Percentiles rank a stretch among this genome's conserved stretches.
Evolutionary conservation across 53 echinoderm and acorn worm species (phyloP).

Genomic region (Echinometra lucunter): DNA sequence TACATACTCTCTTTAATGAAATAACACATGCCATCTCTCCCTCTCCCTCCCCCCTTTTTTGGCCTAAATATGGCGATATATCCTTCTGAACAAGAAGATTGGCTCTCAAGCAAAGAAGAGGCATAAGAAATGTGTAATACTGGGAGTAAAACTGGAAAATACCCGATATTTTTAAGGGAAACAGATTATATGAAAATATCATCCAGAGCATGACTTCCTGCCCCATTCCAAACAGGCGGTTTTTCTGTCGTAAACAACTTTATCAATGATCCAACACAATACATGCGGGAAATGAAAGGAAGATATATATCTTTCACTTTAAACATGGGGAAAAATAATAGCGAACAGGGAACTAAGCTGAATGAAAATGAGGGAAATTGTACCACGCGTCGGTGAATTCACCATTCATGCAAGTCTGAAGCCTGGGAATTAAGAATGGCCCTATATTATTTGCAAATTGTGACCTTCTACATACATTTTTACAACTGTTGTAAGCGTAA

Average conservation of each 20-base stretch:
- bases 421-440: not conserved
- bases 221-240: not conserved
- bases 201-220: not conserved
- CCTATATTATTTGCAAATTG: not conserved
- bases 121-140: not conserved
- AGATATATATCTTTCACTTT: not conserved
- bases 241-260: constrained; percentile 1
- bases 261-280: constrained; percentile 11
- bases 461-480: not conserved
- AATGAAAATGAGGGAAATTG: not conserved
- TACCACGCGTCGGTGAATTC: not conserved
- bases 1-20: too few species aligned
- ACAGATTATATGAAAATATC: not conserved
- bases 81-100: too few species aligned
- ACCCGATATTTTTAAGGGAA: not conserved
- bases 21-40: too few species aligned
- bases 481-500: not conserved
- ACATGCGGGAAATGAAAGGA: not conserved
- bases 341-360: not conserved
- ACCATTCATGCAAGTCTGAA: not conserved
- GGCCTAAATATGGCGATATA: too few species aligned
- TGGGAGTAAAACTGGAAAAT: not conserved
- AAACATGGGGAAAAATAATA: not conserved
- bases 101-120: not conserved
- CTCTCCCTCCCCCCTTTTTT: too few species aligned